Percentiles rank a stretch among this genome's conserved stretches.
Conservation (phyloP, 2,888 invertebrate species). For the Smittia aterrima region DNA sequence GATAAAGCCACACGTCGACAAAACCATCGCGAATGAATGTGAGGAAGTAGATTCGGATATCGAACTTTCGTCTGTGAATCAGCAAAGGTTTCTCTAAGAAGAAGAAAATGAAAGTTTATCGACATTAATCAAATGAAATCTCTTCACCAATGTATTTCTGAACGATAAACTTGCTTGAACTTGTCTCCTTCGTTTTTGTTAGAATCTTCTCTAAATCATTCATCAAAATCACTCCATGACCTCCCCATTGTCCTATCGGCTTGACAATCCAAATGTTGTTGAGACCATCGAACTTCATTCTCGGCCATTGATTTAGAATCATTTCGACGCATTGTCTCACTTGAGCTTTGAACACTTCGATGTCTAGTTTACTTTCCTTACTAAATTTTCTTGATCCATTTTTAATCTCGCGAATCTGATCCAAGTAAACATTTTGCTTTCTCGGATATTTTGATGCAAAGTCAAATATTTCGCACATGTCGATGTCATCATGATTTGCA, state of each 20-base stretch:
- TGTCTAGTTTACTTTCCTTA: not conserved
- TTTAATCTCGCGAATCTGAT: conserved; percentile 45
- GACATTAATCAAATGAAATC: no score
- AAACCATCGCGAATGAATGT: not conserved
- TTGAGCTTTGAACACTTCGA: conserved; percentile 45
- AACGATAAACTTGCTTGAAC: conserved; percentile 70
- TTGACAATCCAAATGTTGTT: conserved; percentile 84
- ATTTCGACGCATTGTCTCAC: conserved; percentile 60
- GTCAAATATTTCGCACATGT: conserved; percentile 59
- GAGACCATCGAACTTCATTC: conserved; percentile 67
- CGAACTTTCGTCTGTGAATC: conserved; percentile 20
- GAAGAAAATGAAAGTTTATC: no score
- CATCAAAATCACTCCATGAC: conserved; percentile 74
- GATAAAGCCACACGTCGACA: conserved; percentile 15
- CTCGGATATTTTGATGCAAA: conserved; percentile 59
- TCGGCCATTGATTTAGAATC: conserved; percentile 60
- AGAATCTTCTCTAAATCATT: conserved; percentile 69
- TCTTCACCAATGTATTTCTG: conserved; percentile 76
- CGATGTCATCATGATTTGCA: conserved; percentile 62
- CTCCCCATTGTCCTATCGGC: conserved; percentile 73
- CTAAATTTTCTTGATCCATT: conserved; percentile 44
- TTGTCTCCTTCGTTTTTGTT: no score
- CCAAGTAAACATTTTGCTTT: conserved; percentile 57
- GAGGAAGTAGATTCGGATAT: conserved; percentile 22
- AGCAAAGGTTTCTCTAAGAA: conserved; percentile 4